Conservation (phyloP, 2,797 vertebrate genomes). For the Presbytis comata region DNA sequence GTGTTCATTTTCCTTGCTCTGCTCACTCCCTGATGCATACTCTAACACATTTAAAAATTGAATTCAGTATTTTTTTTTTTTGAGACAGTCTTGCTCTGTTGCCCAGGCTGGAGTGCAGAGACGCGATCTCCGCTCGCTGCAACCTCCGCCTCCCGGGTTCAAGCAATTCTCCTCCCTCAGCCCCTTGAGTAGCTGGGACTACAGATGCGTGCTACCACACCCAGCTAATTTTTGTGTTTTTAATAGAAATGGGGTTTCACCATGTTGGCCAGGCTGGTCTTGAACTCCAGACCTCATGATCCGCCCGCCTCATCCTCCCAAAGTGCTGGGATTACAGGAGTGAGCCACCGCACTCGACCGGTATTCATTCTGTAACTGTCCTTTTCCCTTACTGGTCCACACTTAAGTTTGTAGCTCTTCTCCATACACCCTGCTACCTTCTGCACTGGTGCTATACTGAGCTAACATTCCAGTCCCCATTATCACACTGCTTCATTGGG, state of each 20-base stretch:
- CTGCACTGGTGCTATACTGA: not conserved
- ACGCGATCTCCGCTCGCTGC: fast-evolving
- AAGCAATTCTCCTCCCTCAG: too few species aligned
- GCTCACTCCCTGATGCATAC: not conserved
- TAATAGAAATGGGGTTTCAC: not conserved
- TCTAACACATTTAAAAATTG: not conserved
- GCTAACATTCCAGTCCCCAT: too few species aligned
- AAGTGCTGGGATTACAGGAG: not conserved
- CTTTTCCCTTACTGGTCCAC: not conserved
- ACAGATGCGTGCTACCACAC: too few species aligned
- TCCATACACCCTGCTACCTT: not conserved
- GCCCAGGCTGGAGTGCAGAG: too few species aligned
- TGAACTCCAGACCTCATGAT: not conserved
- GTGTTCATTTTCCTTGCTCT: not conserved
- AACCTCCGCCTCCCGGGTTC: too few species aligned
- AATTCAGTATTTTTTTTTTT: not conserved
- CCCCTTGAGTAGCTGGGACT: too few species aligned
- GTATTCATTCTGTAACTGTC: not conserved
- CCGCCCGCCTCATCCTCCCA: not conserved
- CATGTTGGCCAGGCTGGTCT: not conserved
- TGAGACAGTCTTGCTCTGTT: not conserved
- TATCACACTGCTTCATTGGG: fast-evolving
- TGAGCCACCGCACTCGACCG: too few species aligned
- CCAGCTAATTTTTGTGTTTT: not conserved
- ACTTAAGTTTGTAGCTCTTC: not conserved